phyloP scores from a whole-genome alignment of 2,113 vertebrate species.

The Plectropomus leopardus region DNA sequence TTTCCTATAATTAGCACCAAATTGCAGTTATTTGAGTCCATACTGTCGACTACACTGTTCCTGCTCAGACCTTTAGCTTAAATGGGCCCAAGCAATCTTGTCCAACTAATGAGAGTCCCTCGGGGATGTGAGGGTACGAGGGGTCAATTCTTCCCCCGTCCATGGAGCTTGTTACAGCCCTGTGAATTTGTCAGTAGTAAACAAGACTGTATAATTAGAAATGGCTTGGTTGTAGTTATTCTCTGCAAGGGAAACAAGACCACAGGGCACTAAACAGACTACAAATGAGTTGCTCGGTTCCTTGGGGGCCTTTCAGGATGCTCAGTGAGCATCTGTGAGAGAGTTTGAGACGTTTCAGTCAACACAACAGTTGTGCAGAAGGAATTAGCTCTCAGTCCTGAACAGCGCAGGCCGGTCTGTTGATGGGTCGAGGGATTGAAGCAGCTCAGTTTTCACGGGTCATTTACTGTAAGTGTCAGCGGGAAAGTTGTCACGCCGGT shows the following conservation, averaged over 20 bases:
- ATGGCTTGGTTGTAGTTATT: conserved; percentile 24
- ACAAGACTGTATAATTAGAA: conserved; percentile 65
- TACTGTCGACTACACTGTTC: not conserved
- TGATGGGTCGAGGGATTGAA: conserved; percentile 9
- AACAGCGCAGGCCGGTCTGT: conserved; percentile 12
- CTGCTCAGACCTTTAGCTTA: conserved; percentile 17
- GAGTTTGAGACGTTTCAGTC: conserved; percentile 11
- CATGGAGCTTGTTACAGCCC: conserved; percentile 33
- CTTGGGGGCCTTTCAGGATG: not conserved
- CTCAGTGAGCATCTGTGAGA: conserved; percentile 24
- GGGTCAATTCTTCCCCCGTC: conserved; percentile 48
- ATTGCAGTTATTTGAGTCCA: not conserved
- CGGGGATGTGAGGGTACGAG: conserved; percentile 8
- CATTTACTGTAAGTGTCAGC: conserved; percentile 20
- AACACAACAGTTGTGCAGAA: not conserved
- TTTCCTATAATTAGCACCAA: not conserved
- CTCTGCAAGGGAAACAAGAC: conserved; percentile 38
- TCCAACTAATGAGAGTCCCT: conserved; percentile 48
- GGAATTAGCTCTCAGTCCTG: not conserved
- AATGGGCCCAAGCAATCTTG: not conserved
- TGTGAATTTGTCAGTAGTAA: conserved; percentile 55
- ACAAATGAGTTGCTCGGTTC: not conserved
- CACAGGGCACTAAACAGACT: conserved; percentile 11
- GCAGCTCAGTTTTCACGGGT: conserved; percentile 36
- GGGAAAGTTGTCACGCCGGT: conserved; percentile 3